Evolutionary conservation across 2,888 invertebrate species (phyloP), one percentile per base, ranked within the genome.

Genomic region (Hyposoter dolosus): DNA sequence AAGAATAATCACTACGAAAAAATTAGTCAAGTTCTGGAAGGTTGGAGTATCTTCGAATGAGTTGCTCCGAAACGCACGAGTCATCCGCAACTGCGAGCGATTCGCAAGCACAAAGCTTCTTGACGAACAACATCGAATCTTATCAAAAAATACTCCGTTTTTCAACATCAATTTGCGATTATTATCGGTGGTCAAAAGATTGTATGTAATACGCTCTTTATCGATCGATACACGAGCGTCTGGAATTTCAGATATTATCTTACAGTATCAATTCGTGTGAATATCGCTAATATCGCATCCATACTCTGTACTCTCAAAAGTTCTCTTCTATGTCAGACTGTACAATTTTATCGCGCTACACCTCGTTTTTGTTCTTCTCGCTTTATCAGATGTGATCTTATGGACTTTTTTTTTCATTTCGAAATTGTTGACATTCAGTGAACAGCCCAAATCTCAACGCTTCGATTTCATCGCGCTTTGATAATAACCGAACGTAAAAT

Each of bases 71-170:
- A 35, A n/a, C 50, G 65, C 23, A 53, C 72, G 76, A 77, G 12
- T 63, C 60, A 45, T 53, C 5, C 23, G 68, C 77, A 32, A 81
- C 77, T 81, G 80, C 23, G 12, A 47, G 23, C 71, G 9, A 28
- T 66, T 65, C 43, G 19, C 68, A 56, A 68, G 65, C 45, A 53
- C 28, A 12, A 45, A 60, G 53, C 60, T 56, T 43, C 43, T 28
- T 28, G 43, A 19, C 78, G 23, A 47, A 40, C 40, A 60, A 2
- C 66, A 40, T 50, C 35, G 47, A 83, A 78, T 81, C 81, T 86
- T 86, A 86, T 86, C 86, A 77, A 12, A 68, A 65, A 65, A 79
- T 56, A 43, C 19, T 81, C 9, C 23, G 28, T 78, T 10, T 23
- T 32, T 78, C 35, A 60, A 63, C 60, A 50, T 19, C 68, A 68